Evolutionary conservation across 2,888 invertebrate genomes (phyloP).

Genomic region (Sialis lutaria): DNA sequence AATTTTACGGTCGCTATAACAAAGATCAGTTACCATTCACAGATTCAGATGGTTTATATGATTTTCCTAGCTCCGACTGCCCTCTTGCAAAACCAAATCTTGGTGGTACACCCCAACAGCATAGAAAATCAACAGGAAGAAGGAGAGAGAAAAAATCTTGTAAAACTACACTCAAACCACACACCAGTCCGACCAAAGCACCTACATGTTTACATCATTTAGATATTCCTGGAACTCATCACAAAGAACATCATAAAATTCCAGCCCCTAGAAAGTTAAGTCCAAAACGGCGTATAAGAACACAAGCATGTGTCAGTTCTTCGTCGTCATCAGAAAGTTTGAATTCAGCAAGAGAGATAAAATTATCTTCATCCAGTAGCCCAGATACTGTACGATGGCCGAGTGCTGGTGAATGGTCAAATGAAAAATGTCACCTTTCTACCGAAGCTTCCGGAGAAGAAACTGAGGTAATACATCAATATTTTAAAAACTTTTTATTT

Average conservation of each 20-base stretch:
- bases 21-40: conserved; percentile 43
- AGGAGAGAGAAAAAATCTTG: conserved; percentile 41
- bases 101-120: conserved; percentile 27
- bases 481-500: neutral
- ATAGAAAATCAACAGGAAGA: conserved; percentile 42
- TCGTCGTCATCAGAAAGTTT: conserved; percentile 43
- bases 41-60: conserved; percentile 64
- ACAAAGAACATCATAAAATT: conserved; percentile 24
- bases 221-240: conserved; percentile 31
- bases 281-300: conserved; percentile 35
- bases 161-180: conserved; percentile 26
- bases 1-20: conserved; percentile 49
- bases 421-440: conserved; percentile 17
- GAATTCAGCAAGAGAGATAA: conserved; percentile 25
- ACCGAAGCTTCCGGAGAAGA: conserved; percentile 30
- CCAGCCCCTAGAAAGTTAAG: conserved; percentile 32
- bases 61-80: conserved; percentile 61
- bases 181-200: conserved; percentile 34
- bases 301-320: conserved; percentile 34
- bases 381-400: conserved; percentile 26
- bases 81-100: conserved; percentile 24
- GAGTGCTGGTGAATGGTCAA: conserved; percentile 22
- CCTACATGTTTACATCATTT: conserved; percentile 34
- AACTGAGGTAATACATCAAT: conserved; percentile 20
- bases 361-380: conserved; percentile 22